Conservation (phyloP, 2,797 vertebrate genomes). For the Pampus argenteus region DNA sequence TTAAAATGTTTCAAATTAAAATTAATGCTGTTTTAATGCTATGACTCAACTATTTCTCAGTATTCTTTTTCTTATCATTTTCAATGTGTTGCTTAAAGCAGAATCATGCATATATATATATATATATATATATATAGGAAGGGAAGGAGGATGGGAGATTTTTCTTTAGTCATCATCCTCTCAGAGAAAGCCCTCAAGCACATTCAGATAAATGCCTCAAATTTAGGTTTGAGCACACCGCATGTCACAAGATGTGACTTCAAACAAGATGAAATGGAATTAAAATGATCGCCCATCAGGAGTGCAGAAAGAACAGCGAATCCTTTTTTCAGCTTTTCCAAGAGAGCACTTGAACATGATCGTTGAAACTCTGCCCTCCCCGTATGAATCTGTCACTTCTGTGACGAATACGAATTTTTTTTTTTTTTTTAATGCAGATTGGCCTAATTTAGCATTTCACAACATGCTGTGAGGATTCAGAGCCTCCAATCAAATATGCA, state of each 20-base stretch:
- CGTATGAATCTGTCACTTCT: neutral
- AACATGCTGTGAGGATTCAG: neutral
- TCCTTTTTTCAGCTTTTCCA: conserved; percentile 25
- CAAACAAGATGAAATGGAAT: conserved; percentile 52
- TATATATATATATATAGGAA: too few species aligned
- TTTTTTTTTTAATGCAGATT: neutral
- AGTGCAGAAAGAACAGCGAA: conserved; percentile 14
- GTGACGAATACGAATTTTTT: neutral
- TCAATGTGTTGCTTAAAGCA: neutral
- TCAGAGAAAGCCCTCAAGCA: conserved; percentile 26
- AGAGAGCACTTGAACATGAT: conserved; percentile 18
- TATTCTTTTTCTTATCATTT: neutral
- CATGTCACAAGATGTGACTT: conserved; percentile 25
- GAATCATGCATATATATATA: too few species aligned
- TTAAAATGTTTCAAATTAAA: too few species aligned
- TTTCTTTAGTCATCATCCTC: conserved; percentile 29
- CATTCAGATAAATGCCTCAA: conserved; percentile 43
- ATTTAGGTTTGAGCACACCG: conserved; percentile 24
- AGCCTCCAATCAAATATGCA: neutral
- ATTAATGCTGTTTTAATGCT: neutral
- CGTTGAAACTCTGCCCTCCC: conserved; percentile 3
- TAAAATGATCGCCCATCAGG: conserved; percentile 45
- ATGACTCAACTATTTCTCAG: too few species aligned
- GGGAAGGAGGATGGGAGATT: neutral
- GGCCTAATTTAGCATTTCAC: conserved; percentile 20